phyloP scores from a whole-genome alignment of 2,113 vertebrate species.

The Hemiscyllium ocellatum region DNA sequence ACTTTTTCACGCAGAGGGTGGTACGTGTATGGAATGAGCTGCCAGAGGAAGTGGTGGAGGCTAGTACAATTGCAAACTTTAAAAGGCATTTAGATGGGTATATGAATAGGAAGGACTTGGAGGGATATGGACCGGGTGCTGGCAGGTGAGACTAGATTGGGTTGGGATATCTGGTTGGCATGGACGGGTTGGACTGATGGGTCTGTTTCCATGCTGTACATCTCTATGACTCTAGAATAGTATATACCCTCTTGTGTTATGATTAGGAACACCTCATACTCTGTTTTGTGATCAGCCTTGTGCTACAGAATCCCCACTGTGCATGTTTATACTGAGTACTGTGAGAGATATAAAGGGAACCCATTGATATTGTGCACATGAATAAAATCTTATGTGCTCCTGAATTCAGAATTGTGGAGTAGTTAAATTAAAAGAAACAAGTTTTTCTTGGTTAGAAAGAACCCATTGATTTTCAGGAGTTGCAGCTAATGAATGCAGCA shows the following conservation, averaged over 20 bases:
- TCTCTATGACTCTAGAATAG: too few relatives aligned
- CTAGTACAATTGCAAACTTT: too few relatives aligned
- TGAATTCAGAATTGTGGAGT: not conserved
- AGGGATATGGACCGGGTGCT: too few relatives aligned
- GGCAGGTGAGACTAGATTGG: too few relatives aligned
- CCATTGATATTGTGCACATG: not conserved
- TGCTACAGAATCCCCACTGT: not conserved
- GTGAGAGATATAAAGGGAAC: not conserved
- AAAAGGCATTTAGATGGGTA: too few relatives aligned
- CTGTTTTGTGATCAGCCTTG: slow-evolving; percentile 10
- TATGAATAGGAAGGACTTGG: too few relatives aligned
- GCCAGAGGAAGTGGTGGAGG: too few relatives aligned
- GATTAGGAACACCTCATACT: not conserved
- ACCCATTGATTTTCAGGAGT: not conserved
- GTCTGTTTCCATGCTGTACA: too few relatives aligned
- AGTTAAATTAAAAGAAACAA: not conserved
- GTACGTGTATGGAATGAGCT: too few relatives aligned
- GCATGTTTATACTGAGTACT: not conserved
- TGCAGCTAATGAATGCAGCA: not conserved
- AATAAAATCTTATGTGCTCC: not conserved
- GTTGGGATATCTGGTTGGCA: too few relatives aligned
- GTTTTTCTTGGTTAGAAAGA: not conserved
- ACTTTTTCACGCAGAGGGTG: too few relatives aligned
- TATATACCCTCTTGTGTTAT: not conserved
- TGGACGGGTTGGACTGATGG: too few relatives aligned